Evolutionary conservation across 1,140 invertebrate genomes (phyloP), one percentile per base, ranked within the genome.

Genomic region (Saccostrea glomerata): DNA sequence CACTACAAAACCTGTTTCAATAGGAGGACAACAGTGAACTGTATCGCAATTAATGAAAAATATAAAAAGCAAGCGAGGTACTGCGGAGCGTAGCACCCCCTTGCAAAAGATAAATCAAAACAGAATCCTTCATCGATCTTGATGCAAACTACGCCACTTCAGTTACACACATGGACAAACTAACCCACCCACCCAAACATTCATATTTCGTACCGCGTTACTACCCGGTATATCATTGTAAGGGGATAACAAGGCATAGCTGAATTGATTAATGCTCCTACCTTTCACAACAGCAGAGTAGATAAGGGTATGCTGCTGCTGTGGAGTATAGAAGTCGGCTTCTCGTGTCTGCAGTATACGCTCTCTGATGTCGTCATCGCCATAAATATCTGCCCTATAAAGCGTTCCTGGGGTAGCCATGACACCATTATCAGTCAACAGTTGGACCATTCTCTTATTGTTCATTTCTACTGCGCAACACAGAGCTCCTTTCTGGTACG

Each of bases 381-480:
- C 82, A 84, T 56, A 84, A 40, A 56, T 56, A 55, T 84, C 40
- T 9, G 82, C 82, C 12, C 82, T 15, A n/a, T 84, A 56, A 47
- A 84, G 82, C 6, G 82, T 84, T 2, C 40, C 82, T n/a, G 82
- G 82, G n/a, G 82, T 84, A 17, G 82, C 82, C 82, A 84, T 84
- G 36, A 84, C 82, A 20, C 82, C 82, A 84, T 54, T 55, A 23
- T 84, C 40, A 12, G 54, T 84, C 47, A 84, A 40, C 9, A 84
- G 5, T 55, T 84, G 40, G 13, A 84, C 82, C 54, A 84, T 55
- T 84, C 54, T 56, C 54, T 84, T 56, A 23, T 54, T 55, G 54
- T 84, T 56, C 82, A 55, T 84, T 84, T 84, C 82, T 23, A 84
- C 82, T 55, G 82, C 54, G n/a, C 82, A 84, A 54, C 82, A 84